These are phyloP conservation scores for Silurus asotus DNA, from an alignment of 2,113 vertebrate genomes.

Conservation along the genomic window DNA sequence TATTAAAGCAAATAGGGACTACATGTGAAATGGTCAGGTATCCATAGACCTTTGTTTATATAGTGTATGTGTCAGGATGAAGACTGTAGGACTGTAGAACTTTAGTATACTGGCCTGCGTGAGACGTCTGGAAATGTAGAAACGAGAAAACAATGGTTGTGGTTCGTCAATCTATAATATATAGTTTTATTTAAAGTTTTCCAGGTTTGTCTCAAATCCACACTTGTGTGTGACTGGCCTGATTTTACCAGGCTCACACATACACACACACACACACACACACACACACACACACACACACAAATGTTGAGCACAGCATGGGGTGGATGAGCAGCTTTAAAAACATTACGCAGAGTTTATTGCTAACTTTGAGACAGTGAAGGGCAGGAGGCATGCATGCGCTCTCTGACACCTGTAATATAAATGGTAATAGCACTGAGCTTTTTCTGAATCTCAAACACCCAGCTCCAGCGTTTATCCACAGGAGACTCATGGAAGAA, in stretches of 20 bases:
- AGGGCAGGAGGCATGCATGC: slow-evolving; percentile 39
- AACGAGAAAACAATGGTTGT: not conserved
- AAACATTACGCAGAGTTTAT: slow-evolving; percentile 50
- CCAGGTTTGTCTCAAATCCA: not conserved
- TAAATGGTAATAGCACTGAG: slow-evolving; percentile 59
- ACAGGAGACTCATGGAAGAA: slow-evolving; percentile 3
- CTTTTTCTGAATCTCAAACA: slow-evolving; percentile 49
- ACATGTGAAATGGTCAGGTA: no score
- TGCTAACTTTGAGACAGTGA: slow-evolving; percentile 31
- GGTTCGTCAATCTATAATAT: not conserved
- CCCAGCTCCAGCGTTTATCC: slow-evolving; percentile 23
- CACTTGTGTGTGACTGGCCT: not conserved
- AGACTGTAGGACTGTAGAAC: not conserved
- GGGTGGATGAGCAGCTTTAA: slow-evolving; percentile 26
- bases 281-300: not conserved
- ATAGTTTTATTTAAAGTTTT: slow-evolving; percentile 5
- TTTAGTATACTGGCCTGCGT: not conserved
- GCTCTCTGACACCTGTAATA: slow-evolving; percentile 54
- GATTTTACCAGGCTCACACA: slow-evolving; percentile 14
- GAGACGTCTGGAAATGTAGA: not conserved
- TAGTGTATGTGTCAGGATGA: not conserved
- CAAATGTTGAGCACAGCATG: not conserved
- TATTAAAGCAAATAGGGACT: no score
- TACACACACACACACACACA: slow-evolving; percentile 22
- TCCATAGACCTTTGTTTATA: not conserved